Base-by-base conservation (phyloP, 2,888 invertebrate species). In the Agriopis marginaria region DNA sequence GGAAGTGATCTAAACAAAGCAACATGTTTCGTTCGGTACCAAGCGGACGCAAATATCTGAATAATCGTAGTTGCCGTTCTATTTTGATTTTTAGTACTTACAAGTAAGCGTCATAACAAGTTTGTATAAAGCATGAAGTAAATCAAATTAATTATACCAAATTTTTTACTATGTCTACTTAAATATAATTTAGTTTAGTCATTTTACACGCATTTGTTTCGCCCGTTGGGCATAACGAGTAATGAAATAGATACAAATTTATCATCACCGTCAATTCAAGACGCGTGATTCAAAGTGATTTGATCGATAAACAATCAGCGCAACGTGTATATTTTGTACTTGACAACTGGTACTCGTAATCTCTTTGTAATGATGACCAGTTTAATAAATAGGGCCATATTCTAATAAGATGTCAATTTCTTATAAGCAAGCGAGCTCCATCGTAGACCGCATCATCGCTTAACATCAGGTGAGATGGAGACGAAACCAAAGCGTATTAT, bases 1-100 rank as follows among this genome's bases (percentile, higher is more conserved):
- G 70, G 75, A 76, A 76, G 68, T 55, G 42, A 69, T 42, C 61
- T 63, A 53, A 70, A 70, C 74, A 74, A 73, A 74, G 63, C 66
- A 64, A 70, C 70, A 63, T 75, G 74, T 73, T 79, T 72, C 71
- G 75, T 73, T 71, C 12, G 3, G 7, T 58, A 56, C 63, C 60
- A 66, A 68, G 64, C 65, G 47, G 66, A 47, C 58, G 61, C 40
- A 61, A 32, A 59, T 59, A 17, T 62, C 44, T 53, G 23, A 51
- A 54, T 14, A 47, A 56, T 14, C 63, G 23, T 23, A 45, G 8
- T 53, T 44, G 53, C 39, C 54, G 39, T 54, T 61, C 64, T 63
- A 50, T 63, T 59, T 68, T 54, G 32, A n/a, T 47, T 62, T 56
- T 66, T 42, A 50, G 45, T 23, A 23, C 17, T 45, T 50, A 12